Conservation (phyloP, 1,140 invertebrate genomes). For the Zaprionus capensis region DNA sequence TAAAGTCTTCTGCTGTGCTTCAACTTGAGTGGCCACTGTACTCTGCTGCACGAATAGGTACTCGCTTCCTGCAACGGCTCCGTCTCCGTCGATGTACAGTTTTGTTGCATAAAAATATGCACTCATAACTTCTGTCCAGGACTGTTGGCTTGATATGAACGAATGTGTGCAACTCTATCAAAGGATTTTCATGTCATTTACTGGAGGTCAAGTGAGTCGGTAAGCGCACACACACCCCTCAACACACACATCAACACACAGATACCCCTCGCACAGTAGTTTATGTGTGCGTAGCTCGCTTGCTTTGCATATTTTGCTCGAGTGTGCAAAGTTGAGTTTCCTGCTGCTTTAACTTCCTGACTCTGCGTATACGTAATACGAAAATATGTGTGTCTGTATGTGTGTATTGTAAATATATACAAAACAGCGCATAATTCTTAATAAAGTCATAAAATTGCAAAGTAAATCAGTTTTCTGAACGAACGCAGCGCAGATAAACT, state of each 20-base stretch:
- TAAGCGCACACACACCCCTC: constrained; percentile 1
- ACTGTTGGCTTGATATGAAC: constrained; percentile 60
- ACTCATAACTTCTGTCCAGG: constrained; percentile 61
- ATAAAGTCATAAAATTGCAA: constrained; percentile 72
- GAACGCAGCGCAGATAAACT: constrained; percentile 62
- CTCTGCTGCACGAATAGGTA: not conserved
- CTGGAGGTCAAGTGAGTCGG: constrained; percentile 61
- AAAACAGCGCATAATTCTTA: constrained; percentile 73
- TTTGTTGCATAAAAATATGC: constrained; percentile 64
- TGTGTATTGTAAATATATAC: constrained; percentile 67
- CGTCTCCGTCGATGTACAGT: constrained; percentile 31
- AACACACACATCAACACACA: constrained; percentile 9
- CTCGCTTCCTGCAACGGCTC: not conserved
- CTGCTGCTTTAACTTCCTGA: constrained; percentile 45
- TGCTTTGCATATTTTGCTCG: constrained; percentile 36
- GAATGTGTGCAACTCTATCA: constrained; percentile 66
- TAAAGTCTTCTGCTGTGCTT: not conserved
- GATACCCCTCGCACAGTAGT: constrained; percentile 3
- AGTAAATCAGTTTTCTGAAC: constrained; percentile 71
- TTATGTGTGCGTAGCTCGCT: constrained; percentile 30
- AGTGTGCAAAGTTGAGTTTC: constrained; percentile 37
- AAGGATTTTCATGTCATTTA: constrained; percentile 72
- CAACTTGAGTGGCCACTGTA: constrained; percentile 1
- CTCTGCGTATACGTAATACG: constrained; percentile 3
- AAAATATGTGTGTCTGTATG: constrained; percentile 24